Evolutionary conservation across 2,113 vertebrate genomes (phyloP).

Genomic region (Microtus ochrogaster): DNA sequence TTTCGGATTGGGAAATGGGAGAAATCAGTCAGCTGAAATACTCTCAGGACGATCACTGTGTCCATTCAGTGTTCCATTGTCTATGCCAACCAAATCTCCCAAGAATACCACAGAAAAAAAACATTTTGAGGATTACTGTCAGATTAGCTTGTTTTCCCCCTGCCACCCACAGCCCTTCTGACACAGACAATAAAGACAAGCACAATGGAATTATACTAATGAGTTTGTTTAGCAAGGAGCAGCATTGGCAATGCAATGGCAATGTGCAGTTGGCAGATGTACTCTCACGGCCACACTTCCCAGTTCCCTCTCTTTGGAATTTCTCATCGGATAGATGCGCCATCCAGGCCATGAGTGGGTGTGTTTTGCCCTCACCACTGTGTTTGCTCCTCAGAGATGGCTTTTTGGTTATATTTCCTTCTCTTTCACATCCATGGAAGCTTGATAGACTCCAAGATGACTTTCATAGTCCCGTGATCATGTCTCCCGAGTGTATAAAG

Average conservation of each 20-base stretch:
- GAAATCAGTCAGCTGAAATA: neutral
- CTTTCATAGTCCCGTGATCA: neutral
- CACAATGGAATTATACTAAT: neutral
- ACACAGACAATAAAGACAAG: neutral
- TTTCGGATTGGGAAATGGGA: neutral
- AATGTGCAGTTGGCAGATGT: neutral
- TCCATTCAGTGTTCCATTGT: neutral
- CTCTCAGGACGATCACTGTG: neutral
- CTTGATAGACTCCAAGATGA: neutral
- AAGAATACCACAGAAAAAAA: neutral
- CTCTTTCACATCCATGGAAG: neutral
- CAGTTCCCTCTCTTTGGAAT: neutral
- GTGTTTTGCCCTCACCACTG: too few species aligned
- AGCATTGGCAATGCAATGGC: neutral
- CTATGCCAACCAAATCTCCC: neutral
- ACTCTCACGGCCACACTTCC: neutral
- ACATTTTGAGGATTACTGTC: neutral
- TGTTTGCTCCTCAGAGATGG: neutral
- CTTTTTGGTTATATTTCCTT: neutral
- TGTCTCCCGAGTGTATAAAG: neutral
- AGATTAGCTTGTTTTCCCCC: neutral
- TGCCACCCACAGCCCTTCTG: neutral
- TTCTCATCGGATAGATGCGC: neutral
- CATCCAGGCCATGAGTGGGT: neutral
- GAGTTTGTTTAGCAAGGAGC: neutral